phyloP scores from a whole-genome alignment of 2,888 invertebrate genomes.

The Griposia aprilina region DNA sequence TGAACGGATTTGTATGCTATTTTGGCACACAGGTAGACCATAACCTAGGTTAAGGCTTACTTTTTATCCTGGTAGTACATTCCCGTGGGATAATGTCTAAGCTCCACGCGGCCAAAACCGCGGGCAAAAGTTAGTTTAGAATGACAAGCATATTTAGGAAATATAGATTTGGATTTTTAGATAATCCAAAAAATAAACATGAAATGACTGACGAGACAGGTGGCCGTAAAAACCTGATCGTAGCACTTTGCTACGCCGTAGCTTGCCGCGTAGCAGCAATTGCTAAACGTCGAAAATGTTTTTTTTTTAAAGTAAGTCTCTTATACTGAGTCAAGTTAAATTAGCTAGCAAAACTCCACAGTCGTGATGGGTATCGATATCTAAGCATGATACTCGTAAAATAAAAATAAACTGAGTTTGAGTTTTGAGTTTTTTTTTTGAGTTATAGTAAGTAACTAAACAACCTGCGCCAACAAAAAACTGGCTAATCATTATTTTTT shows the following conservation, averaged over 20 bases:
- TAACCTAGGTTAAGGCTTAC: not conserved
- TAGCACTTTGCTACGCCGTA: constrained; percentile 14
- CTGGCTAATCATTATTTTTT: not conserved
- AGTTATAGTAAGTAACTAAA: no score
- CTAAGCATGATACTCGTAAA: no score
- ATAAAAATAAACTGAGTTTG: not conserved
- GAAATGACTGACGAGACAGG: not conserved
- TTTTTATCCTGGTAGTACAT: not conserved
- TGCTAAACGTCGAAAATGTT: no score
- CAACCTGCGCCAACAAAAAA: not conserved
- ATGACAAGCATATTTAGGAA: no score
- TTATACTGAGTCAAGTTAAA: not conserved
- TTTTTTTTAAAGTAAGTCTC: not conserved
- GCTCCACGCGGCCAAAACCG: not conserved
- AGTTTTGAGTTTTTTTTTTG: no score
- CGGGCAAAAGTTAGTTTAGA: no score
- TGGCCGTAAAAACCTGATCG: not conserved
- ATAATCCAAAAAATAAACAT: not conserved
- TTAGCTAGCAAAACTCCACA: not conserved
- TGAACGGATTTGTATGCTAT: no score
- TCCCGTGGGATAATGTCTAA: not conserved
- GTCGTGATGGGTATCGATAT: not conserved
- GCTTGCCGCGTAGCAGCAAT: not conserved
- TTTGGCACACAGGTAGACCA: not conserved
- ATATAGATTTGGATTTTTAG: not conserved